Evolutionary conservation across 2,797 vertebrate genomes (phyloP), one percentile per base, ranked within the genome.

Genomic region (Orientallactaga sibirica): DNA sequence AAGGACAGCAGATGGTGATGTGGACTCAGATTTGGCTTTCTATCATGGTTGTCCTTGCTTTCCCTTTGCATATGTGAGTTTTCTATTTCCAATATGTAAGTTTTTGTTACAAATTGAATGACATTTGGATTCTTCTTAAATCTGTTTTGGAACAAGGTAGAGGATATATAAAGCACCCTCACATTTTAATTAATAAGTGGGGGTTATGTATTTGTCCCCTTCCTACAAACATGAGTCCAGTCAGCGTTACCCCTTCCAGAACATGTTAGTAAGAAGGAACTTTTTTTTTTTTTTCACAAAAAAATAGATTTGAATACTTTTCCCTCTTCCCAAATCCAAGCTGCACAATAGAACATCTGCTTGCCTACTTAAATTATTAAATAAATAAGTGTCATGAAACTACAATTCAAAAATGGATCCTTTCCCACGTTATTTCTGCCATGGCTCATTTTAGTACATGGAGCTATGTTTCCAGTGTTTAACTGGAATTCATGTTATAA

Each of bases 321-420:
- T 7, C 12, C 41, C 11, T 29, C 8, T 5, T 43, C 41, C 33
- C 55, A 16, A 71, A 58, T n/a, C 67, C 75, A 85, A 64, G 27
- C 14, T 41, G 8, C 62, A 76, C 64, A 85, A 52, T 52, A n/a
- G 64, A 90, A 73, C 76, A 75, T 55, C 41, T 41, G 22, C 24
- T 18, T 22, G 25, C 24, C 27, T 92, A 89, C 29, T 58, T 89
- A 93, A 95, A 95, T 92, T 84, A 91, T 91, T 88, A 92, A 93
- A 90, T 96, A 88, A 93, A 88, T 70, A 66, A 90, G 62, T 81
- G 84, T 20, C 22, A 74, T 58, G 78, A 91, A 94, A 79, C 61
- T 71, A 25, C 7, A 76, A 22, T 92, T 96, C 4, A 78, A 86
- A 96, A 77, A 58, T 73, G 20, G 58, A 64, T 64, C 41, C 3